Conservation (phyloP, 2,888 invertebrate genomes). For the Synergus laeviventris region DNA sequence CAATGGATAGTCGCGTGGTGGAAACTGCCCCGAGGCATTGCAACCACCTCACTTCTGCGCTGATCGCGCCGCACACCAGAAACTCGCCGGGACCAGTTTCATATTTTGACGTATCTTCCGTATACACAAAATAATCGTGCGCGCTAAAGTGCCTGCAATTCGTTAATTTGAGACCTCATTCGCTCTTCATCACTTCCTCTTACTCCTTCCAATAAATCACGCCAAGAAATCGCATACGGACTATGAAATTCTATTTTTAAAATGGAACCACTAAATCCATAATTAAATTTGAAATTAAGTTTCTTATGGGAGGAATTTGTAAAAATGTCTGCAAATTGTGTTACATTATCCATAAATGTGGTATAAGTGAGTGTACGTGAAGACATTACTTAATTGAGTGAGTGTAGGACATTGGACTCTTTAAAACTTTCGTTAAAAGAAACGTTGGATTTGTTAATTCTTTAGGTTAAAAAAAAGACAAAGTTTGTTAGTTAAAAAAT, state of each 20-base stretch:
- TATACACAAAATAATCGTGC: conserved; percentile 44
- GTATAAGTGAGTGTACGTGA: background rate
- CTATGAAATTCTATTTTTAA: background rate
- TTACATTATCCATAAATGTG: background rate
- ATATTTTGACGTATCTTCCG: conserved; percentile 51
- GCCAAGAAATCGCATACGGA: background rate
- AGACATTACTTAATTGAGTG: background rate
- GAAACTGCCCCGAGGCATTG: conserved; percentile 57
- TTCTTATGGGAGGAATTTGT: background rate
- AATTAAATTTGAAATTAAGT: background rate
- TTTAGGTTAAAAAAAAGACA: no score
- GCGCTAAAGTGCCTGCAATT: conserved; percentile 28
- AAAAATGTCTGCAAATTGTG: background rate
- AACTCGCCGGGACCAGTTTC: conserved; percentile 41
- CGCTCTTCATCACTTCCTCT: background rate
- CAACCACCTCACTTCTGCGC: conserved; percentile 74
- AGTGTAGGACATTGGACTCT: background rate
- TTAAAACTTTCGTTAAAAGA: background rate
- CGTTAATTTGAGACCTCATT: background rate
- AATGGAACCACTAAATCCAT: background rate
- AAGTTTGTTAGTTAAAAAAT: background rate
- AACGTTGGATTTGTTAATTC: background rate
- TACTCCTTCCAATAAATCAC: background rate
- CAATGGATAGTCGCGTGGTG: conserved; percentile 53
- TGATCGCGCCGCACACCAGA: conserved; percentile 65